These are phyloP conservation scores for Chiridota heheva DNA, from an alignment of 35 echinoderm and acorn worm genomes.

Conservation along the genomic window DNA sequence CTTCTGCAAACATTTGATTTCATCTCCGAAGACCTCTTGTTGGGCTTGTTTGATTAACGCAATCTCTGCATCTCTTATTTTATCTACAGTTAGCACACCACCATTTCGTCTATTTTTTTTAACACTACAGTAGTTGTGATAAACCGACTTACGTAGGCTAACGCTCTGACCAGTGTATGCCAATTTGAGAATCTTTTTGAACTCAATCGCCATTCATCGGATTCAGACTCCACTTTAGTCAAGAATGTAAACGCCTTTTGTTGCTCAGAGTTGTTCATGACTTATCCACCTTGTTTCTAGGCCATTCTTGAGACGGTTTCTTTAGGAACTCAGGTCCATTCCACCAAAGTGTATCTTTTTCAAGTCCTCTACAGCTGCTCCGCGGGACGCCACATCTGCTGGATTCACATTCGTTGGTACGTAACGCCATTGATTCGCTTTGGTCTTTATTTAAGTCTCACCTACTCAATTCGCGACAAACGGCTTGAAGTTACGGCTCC, in stretches of 20 bases:
- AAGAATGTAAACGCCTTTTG: not conserved
- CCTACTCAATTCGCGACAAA: constrained; percentile 14
- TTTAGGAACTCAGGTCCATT: constrained; percentile 21
- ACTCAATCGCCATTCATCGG: not conserved
- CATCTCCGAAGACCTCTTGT: constrained; percentile 17
- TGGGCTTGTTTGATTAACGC: not conserved
- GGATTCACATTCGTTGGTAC: constrained; percentile 31
- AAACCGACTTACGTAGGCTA: not conserved
- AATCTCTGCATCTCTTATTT: not conserved
- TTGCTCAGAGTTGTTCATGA: not conserved
- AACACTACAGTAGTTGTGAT: not conserved
- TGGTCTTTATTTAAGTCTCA: constrained; percentile 11
- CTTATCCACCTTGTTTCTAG: not conserved
- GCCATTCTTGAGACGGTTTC: not conserved
- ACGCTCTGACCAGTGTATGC: not conserved
- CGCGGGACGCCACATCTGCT: constrained; percentile 12
- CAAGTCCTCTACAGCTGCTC: not conserved
- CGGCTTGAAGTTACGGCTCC: constrained; percentile 21
- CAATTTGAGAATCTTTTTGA: not conserved
- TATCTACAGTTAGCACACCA: not conserved
- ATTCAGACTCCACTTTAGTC: not conserved
- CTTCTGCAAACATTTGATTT: not conserved
- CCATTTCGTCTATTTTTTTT: not conserved
- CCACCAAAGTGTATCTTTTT: constrained; percentile 8
- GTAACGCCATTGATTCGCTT: constrained; percentile 24